Evolutionary conservation across 1,140 invertebrate species (phyloP).

Genomic region (Thaumatotibia leucotreta): DNA sequence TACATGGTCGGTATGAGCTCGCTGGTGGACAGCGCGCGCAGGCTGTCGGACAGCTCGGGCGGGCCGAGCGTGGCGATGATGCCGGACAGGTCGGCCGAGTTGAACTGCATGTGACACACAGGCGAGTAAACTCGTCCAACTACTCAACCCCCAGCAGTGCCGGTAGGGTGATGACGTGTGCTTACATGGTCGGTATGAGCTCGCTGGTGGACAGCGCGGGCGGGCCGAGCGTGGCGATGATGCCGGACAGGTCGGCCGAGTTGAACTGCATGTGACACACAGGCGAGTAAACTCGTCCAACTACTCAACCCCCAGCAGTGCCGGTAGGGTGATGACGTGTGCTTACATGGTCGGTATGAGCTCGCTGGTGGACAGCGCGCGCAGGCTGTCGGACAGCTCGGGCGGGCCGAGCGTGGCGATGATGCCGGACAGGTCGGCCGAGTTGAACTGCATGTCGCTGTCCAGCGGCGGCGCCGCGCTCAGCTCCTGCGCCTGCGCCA

Average conservation of each 20-base stretch:
- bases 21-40: conserved; percentile 37
- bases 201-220: no score
- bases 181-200: no score
- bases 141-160: no score
- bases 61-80: conserved; percentile 24
- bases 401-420: conserved; percentile 22
- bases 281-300: no score
- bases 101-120: no score
- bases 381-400: conserved; percentile 45
- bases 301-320: no score
- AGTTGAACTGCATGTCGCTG: conserved; percentile 26
- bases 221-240: conserved; percentile 22
- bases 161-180: no score
- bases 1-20: conserved; percentile 24
- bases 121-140: no score
- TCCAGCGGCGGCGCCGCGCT: conserved; percentile 28
- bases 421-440: conserved; percentile 30
- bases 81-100: conserved; percentile 28
- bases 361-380: conserved; percentile 40
- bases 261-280: no score
- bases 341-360: conserved; percentile 17
- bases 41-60: conserved; percentile 40
- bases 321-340: no score
- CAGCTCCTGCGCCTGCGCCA: neutral
- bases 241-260: conserved; percentile 28